Base-by-base conservation (phyloP, 1,140 invertebrate genomes). In the Sitophilus oryzae region DNA sequence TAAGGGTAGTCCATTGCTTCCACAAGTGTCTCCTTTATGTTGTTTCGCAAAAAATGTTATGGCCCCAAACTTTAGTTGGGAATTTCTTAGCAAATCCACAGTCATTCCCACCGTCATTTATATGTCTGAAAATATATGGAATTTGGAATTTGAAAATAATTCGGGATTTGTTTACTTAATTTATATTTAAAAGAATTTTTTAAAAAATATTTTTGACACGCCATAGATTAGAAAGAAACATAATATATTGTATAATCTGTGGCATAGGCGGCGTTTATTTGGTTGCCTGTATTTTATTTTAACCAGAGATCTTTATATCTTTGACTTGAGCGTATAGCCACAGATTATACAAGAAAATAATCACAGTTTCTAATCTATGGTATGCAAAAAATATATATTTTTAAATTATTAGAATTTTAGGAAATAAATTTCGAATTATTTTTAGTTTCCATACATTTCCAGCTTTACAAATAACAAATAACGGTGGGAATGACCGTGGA, bases 1-100 rank as follows among this genome's bases (percentile, higher is more conserved):
- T 9, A 97, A 74, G 0, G 94, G 95, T 23, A 98, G 75, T 11
- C 95, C 94, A 77, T 98, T 97, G 50, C 88, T 91, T 6, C 93
- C 94, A 75, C 94, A 97, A 48, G 86, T 84, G 75, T 97, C 93
- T 53, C 86, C 85, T 34, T 90, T 86, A 73, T 96, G 91, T 67
- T 84, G 84, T 66, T 85, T 86, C 0, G 93, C 92, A 75, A 94
- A 93, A 73, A 92, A 94, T 40, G 91, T 95, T 62, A 86, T 83
- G 18, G 88, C 88, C 21, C 89, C 90, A 68, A 95, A 84, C 65
- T 80, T 75, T 57, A 68, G 56, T 58, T 69, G 56, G 1, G 61
- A 45, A 49, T 64, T 49, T 54, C 63, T 62, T 37, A 69, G 35
- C 15, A 66, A 43, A 1, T 54, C 35, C 8, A 52, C 35, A 47